phyloP scores from a whole-genome alignment of 2,797 vertebrate genomes.

The Manis crassicaudata region DNA sequence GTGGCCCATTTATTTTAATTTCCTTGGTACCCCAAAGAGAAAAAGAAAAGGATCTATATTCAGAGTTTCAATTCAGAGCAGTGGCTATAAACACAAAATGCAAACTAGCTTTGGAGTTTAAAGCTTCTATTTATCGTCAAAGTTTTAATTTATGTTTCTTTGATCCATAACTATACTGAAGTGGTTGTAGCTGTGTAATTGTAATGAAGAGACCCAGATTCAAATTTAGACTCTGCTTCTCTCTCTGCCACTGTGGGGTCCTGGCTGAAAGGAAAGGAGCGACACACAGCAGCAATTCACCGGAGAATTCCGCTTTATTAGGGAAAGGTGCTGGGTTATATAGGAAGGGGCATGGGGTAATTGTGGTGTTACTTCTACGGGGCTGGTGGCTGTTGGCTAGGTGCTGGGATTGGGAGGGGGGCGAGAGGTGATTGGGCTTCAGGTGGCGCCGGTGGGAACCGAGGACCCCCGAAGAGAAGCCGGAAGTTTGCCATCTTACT shows the following conservation, averaged over 20 bases:
- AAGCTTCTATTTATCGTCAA: not conserved
- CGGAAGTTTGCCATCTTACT: too few species aligned
- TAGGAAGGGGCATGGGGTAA: too few species aligned
- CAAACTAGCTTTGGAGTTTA: not conserved
- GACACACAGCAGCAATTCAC: too few species aligned
- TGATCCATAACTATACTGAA: not conserved
- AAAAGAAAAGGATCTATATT: not conserved
- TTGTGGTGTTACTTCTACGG: too few species aligned
- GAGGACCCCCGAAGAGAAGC: too few species aligned
- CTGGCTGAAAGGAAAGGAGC: too few species aligned
- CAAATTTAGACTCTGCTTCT: not conserved
- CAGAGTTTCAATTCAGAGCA: constrained; percentile 30
- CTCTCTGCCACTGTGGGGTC: not conserved
- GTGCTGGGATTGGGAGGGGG: too few species aligned
- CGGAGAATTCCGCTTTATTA: too few species aligned
- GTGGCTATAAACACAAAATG: not conserved
- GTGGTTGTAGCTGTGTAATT: not conserved
- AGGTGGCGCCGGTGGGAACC: too few species aligned
- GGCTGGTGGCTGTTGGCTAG: too few species aligned
- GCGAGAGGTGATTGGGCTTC: too few species aligned
- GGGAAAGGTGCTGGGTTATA: too few species aligned
- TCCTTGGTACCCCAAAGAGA: not conserved
- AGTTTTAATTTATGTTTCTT: not conserved
- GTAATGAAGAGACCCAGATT: not conserved
- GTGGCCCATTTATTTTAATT: constrained; percentile 57